Evolutionary conservation across 2,797 vertebrate species (phyloP).

Genomic region (Pelodytes ibericus): DNA sequence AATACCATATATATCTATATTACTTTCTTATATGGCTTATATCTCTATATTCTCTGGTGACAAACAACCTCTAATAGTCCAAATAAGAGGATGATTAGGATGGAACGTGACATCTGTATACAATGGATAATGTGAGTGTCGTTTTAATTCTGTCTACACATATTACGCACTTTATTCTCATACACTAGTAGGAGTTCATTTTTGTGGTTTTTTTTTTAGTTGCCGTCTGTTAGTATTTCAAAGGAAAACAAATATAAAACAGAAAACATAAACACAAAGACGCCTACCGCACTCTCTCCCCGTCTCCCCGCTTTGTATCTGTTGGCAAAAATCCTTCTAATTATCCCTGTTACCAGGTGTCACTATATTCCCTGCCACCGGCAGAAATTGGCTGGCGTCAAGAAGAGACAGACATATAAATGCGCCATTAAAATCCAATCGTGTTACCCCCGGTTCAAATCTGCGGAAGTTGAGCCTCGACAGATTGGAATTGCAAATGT

Average conservation of each 20-base stretch:
- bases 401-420: constrained; percentile 33
- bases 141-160: too few species aligned
- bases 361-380: constrained; percentile 52
- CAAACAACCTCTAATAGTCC: too few species aligned
- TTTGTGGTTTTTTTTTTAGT: not conserved
- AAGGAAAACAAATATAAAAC: constrained; percentile 53
- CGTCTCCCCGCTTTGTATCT: constrained; percentile 30
- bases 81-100: too few species aligned
- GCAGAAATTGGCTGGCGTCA: constrained; percentile 36
- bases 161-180: not conserved
- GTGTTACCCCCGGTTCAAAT: constrained; percentile 12
- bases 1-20: too few species aligned
- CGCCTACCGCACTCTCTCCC: constrained; percentile 37
- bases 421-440: constrained; percentile 29
- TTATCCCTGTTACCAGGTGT: constrained; percentile 54
- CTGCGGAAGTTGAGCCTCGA: not conserved
- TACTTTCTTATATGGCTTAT: too few species aligned
- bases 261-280: constrained; percentile 51
- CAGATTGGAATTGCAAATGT: constrained; percentile 17
- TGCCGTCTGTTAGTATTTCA: constrained; percentile 47
- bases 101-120: too few species aligned
- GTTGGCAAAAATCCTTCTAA: constrained; percentile 55
- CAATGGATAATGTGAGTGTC: too few species aligned
- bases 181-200: not conserved
- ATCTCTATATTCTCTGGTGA: too few species aligned